phyloP scores from a whole-genome alignment of 2,797 vertebrate species.

The Chaetodon trifasciatus region DNA sequence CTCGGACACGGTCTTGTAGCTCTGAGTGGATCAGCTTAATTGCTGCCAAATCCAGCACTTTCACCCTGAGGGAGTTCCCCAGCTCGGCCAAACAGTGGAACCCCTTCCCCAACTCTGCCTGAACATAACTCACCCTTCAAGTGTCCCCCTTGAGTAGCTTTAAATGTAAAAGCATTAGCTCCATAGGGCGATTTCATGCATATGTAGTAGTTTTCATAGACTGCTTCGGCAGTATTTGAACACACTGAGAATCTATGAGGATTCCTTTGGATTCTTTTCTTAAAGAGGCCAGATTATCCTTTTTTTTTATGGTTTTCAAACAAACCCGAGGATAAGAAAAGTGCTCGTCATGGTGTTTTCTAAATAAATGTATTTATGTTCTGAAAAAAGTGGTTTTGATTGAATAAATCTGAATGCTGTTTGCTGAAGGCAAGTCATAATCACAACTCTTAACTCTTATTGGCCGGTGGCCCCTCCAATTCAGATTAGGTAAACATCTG shows the following conservation, averaged over 20 bases:
- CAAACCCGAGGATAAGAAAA: neutral
- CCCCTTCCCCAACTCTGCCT: neutral
- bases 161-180: slow-evolving; percentile 39
- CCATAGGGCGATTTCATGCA: slow-evolving; percentile 35
- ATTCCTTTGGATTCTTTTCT: neutral
- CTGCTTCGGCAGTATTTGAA: neutral
- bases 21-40: slow-evolving; percentile 44
- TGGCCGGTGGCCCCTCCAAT: slow-evolving; percentile 7
- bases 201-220: slow-evolving; percentile 21
- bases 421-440: slow-evolving; percentile 11
- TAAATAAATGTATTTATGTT: neutral
- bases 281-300: slow-evolving; percentile 26
- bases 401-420: neutral
- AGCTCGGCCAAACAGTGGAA: neutral
- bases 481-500: slow-evolving; percentile 28
- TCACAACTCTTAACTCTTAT: slow-evolving; percentile 28
- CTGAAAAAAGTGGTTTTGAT: neutral
- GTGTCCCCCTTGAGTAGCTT: slow-evolving; percentile 13
- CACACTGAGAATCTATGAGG: neutral
- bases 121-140: slow-evolving; percentile 25
- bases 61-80: slow-evolving; percentile 9
- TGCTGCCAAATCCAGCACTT: slow-evolving; percentile 36
- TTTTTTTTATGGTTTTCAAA: slow-evolving; percentile 9
- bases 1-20: slow-evolving; percentile 15
- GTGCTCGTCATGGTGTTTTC: neutral